phyloP scores from a whole-genome alignment of 1,140 invertebrate species.

The Zeugodacus cucurbitae region DNA sequence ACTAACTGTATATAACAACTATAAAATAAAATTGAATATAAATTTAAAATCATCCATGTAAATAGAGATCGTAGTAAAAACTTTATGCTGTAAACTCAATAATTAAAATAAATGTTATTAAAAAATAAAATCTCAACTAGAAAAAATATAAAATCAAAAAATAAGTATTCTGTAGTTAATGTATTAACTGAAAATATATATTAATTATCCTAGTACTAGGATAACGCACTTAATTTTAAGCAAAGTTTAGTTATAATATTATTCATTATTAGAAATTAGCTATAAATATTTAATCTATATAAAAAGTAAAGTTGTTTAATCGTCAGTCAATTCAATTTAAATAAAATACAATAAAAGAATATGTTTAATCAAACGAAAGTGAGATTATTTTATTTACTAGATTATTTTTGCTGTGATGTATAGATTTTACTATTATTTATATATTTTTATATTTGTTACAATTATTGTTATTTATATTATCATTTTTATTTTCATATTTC shows the following conservation, averaged over 20 bases:
- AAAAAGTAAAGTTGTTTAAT: slow-evolving; percentile 11
- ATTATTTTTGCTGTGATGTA: neutral
- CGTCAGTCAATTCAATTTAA: neutral
- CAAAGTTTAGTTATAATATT: neutral
- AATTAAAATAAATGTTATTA: too few species aligned
- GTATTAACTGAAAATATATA: neutral
- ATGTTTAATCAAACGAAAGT: neutral
- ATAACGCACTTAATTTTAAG: neutral
- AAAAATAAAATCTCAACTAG: neutral
- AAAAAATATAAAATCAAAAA: neutral
- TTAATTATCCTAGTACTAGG: neutral
- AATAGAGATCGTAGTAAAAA: too few species aligned
- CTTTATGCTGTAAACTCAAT: too few species aligned
- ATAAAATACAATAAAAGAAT: slow-evolving; percentile 13
- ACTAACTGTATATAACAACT: too few species aligned
- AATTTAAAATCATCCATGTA: too few species aligned
- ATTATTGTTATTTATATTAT: too few species aligned
- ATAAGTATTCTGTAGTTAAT: neutral
- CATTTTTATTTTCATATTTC: too few species aligned
- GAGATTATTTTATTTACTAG: neutral
- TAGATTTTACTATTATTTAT: too few species aligned
- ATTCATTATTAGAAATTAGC: too few species aligned
- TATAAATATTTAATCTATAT: neutral
- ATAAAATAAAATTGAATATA: too few species aligned
- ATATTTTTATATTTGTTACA: too few species aligned